phyloP scores from a whole-genome alignment of 2,888 invertebrate genomes.

The Clostera curtula region DNA sequence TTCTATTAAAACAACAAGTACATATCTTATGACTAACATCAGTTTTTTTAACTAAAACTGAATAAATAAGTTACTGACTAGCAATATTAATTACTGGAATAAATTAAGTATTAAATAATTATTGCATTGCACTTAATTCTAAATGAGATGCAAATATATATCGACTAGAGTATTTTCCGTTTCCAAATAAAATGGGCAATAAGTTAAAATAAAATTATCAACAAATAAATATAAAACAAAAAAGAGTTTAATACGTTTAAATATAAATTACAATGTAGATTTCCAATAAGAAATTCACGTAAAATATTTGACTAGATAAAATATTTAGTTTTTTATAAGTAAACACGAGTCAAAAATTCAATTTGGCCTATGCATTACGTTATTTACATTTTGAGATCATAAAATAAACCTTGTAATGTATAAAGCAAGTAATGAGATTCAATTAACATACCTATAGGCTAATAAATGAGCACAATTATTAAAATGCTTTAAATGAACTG shows the following conservation, averaged over 20 bases:
- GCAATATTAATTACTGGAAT: slow-evolving; percentile 28
- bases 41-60: slow-evolving; percentile 15
- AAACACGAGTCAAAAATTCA: slow-evolving; percentile 14
- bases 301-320: slow-evolving; percentile 30
- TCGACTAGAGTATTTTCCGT: slow-evolving; percentile 33
- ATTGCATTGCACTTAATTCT: slow-evolving; percentile 58
- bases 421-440: not conserved
- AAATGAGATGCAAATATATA: slow-evolving; percentile 17
- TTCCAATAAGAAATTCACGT: slow-evolving; percentile 22
- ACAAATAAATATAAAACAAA: slow-evolving; percentile 26
- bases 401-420: not conserved
- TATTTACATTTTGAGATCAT: not conserved
- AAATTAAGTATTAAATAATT: slow-evolving; percentile 43
- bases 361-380: not conserved
- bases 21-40: slow-evolving; percentile 2
- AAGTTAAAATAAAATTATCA: slow-evolving; percentile 33
- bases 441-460: no score
- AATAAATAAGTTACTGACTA: slow-evolving; percentile 38
- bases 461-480: no score
- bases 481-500: no score
- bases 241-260: slow-evolving; percentile 23
- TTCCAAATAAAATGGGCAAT: slow-evolving; percentile 21
- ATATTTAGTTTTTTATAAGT: slow-evolving; percentile 11
- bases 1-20: slow-evolving; percentile 5
- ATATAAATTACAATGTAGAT: slow-evolving; percentile 19